These are phyloP conservation scores for Umimayanthus kanabou DNA, from an alignment of 92 coral and sea anemone species.

Conservation along the genomic window DNA sequence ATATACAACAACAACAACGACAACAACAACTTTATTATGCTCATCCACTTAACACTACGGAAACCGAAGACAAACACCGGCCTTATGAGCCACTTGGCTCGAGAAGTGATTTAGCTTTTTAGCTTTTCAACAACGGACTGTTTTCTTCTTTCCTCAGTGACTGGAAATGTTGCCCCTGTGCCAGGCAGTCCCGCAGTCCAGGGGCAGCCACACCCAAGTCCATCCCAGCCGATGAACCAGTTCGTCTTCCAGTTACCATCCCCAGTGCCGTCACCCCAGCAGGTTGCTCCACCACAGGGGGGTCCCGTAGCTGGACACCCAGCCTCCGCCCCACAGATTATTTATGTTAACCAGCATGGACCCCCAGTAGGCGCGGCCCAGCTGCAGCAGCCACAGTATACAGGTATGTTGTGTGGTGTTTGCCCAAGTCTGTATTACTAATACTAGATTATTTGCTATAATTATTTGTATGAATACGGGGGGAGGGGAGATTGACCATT, in stretches of 20 bases:
- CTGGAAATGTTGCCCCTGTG: constrained; percentile 14
- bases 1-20: no score
- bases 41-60: no score
- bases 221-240: constrained; percentile 32
- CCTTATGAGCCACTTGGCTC: no score
- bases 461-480: not conserved
- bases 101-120: no score
- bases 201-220: constrained; percentile 35
- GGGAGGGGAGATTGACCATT: not conserved
- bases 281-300: constrained; percentile 22
- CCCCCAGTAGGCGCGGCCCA: constrained; percentile 19
- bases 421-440: no score
- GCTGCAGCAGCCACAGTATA: constrained; percentile 26
- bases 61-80: no score
- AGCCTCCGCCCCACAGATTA: constrained; percentile 11
- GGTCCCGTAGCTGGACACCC: constrained; percentile 35
- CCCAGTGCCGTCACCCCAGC: constrained; percentile 23
- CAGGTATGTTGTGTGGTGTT: constrained; percentile 17
- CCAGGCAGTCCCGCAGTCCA: constrained; percentile 28
- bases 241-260: constrained; percentile 31
- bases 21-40: no score
- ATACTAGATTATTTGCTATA: no score
- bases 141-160: not conserved
- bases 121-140: not conserved
- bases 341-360: constrained; percentile 28